Percentiles rank a stretch among this genome's conserved stretches.
phyloP scores from a whole-genome alignment of 2,113 vertebrate species.

The Chionomys nivalis region DNA sequence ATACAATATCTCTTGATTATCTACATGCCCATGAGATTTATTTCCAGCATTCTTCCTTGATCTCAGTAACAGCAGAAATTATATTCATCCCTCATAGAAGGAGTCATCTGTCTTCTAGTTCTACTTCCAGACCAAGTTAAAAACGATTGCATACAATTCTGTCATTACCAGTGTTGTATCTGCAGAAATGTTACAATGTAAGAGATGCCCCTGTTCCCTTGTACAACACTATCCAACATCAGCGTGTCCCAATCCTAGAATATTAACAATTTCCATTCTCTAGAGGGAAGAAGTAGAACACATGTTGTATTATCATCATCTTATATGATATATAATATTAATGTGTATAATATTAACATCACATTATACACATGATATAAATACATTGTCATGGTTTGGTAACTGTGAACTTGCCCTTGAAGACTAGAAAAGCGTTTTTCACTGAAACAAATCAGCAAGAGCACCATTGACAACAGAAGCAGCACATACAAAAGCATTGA shows the following conservation, averaged over 20 bases:
- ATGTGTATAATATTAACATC: neutral
- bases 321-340: neutral
- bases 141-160: neutral
- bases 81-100: neutral
- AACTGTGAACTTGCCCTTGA: neutral
- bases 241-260: accelerated
- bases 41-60: neutral
- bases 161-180: neutral
- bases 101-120: neutral
- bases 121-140: neutral
- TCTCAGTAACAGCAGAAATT: neutral
- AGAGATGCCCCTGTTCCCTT: neutral
- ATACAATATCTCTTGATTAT: neutral
- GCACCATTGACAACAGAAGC: neutral
- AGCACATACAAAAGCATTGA: neutral
- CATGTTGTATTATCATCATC: neutral
- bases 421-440: neutral
- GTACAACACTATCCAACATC: neutral
- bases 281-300: neutral
- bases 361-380: neutral
- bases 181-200: neutral
- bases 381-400: neutral
- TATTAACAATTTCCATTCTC: neutral
- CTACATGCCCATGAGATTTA: neutral
- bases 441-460: neutral